phyloP scores from a whole-genome alignment of 1,140 invertebrate species.

The Cydia splendana region DNA sequence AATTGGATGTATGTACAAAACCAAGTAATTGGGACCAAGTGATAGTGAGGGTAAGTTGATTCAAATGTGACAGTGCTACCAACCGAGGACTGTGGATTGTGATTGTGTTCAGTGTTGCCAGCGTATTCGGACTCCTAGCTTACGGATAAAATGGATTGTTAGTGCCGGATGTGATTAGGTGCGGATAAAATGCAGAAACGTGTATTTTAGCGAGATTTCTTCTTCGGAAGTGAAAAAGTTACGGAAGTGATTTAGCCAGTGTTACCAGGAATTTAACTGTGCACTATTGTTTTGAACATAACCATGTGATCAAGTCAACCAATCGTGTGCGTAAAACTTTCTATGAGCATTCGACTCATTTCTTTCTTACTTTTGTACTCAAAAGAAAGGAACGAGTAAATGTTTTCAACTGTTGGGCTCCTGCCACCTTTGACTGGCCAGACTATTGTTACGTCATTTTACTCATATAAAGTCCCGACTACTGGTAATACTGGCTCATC shows the following conservation, averaged over 20 bases:
- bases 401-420: background rate
- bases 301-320: constrained; percentile 17
- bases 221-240: constrained; percentile 5
- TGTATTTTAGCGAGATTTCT: background rate
- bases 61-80: constrained; percentile 60
- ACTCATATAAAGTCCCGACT: background rate
- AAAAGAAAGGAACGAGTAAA: background rate
- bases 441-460: background rate
- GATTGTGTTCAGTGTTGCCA: constrained; percentile 69
- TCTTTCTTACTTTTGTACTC: background rate
- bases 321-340: background rate
- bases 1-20: constrained; percentile 44
- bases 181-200: constrained; percentile 29
- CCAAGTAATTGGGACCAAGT: constrained; percentile 73
- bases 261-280: constrained; percentile 57
- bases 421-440: background rate
- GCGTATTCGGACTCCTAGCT: constrained; percentile 51
- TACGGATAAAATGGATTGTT: constrained; percentile 49
- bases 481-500: constrained; percentile 17
- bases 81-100: constrained; percentile 65
- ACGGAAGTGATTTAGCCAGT: constrained; percentile 44
- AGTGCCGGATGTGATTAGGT: constrained; percentile 35
- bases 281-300: constrained; percentile 27
- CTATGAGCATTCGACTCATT: background rate
- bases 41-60: constrained; percentile 76